Conservation (phyloP, 2,113 vertebrate genomes). For the Sebastes schlegelii region DNA sequence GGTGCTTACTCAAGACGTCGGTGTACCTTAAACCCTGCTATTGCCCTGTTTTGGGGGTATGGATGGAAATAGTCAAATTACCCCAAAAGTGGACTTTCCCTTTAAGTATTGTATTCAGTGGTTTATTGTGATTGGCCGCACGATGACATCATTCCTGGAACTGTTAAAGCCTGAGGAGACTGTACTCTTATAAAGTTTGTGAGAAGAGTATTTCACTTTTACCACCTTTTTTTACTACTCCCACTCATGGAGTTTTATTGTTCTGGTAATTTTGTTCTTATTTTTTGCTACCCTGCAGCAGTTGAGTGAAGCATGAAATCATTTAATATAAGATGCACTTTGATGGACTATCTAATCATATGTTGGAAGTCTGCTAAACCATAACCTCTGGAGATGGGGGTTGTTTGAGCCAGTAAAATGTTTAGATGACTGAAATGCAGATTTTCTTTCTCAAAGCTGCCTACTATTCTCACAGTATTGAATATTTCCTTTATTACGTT, state of each 20-base stretch:
- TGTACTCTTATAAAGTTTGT: slow-evolving; percentile 37
- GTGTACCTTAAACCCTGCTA: not conserved
- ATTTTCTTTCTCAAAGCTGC: not conserved
- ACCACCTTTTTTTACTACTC: slow-evolving; percentile 41
- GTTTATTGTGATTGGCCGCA: slow-evolving; percentile 16
- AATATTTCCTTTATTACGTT: not conserved
- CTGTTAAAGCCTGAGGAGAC: slow-evolving; percentile 30
- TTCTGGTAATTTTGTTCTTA: slow-evolving; percentile 36
- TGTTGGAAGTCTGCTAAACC: slow-evolving; percentile 45
- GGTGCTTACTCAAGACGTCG: not conserved
- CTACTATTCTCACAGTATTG: not conserved
- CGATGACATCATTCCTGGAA: slow-evolving; percentile 8
- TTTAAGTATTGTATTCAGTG: not conserved
- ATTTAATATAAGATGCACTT: slow-evolving; percentile 48
- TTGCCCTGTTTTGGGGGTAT: not conserved
- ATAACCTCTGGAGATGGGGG: slow-evolving; percentile 20
- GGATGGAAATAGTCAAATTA: not conserved
- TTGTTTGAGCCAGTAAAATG: slow-evolving; percentile 27
- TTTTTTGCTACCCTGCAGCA: slow-evolving; percentile 39
- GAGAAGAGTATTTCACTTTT: slow-evolving; percentile 49
- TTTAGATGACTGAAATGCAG: slow-evolving; percentile 26
- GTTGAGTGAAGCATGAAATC: slow-evolving; percentile 57
- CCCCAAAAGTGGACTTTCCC: not conserved
- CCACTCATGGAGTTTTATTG: slow-evolving; percentile 47
- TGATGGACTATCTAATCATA: slow-evolving; percentile 42